Conservation (phyloP, 2,888 invertebrate species). For the Pilophorus perplexus region DNA sequence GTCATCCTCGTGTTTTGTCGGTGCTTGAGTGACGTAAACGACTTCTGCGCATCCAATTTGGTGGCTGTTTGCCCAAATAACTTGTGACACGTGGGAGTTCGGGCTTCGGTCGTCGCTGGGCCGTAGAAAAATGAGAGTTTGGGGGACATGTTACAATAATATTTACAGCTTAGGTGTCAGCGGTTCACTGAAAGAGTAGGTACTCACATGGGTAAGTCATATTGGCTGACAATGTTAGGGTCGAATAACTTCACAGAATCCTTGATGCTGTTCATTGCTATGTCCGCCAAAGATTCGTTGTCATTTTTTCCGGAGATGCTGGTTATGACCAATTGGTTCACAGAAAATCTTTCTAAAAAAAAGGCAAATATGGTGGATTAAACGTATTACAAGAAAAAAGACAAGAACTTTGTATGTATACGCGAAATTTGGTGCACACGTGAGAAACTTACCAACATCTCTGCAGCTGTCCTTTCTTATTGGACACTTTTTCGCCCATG, state of each 20-base stretch:
- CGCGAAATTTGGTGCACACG: too few relatives aligned
- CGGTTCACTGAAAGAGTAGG: neutral
- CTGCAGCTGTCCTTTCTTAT: neutral
- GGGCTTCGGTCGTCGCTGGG: too few relatives aligned
- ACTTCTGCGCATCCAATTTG: slow-evolving; percentile 8
- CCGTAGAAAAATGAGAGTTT: too few relatives aligned
- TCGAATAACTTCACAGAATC: neutral
- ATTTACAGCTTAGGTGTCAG: too few relatives aligned
- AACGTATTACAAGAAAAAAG: too few relatives aligned
- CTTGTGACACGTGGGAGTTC: neutral
- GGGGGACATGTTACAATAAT: too few relatives aligned
- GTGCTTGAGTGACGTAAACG: neutral
- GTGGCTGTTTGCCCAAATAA: neutral
- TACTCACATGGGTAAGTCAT: neutral
- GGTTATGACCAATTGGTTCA: slow-evolving; percentile 1
- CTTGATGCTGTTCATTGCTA: too few relatives aligned
- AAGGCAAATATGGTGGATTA: neutral
- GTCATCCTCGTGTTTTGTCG: neutral
- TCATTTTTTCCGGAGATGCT: neutral
- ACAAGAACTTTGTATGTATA: too few relatives aligned
- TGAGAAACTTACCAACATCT: neutral
- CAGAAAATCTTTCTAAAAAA: slow-evolving; percentile 2
- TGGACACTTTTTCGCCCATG: neutral
- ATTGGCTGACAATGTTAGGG: neutral
- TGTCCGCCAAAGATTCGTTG: too few relatives aligned